Percentiles rank a stretch among this genome's conserved stretches.
phyloP scores from a whole-genome alignment of 2,888 invertebrate genomes.

The Tenthredo scrophulariae region DNA sequence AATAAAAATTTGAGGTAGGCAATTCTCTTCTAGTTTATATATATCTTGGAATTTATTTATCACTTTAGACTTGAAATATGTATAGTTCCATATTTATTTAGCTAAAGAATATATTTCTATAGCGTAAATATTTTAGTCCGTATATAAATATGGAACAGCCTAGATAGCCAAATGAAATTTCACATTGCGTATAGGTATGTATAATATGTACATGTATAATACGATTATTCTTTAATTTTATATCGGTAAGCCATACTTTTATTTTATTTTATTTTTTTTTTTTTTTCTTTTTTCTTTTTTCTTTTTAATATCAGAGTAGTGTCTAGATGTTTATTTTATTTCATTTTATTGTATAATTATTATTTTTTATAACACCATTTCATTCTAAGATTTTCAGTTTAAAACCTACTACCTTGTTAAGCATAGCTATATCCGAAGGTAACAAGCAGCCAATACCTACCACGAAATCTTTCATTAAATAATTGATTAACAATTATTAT shows the following conservation, averaged over 20 bases:
- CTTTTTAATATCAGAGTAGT: background rate
- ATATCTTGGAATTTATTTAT: conserved; percentile 49
- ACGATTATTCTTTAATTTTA: conserved; percentile 34
- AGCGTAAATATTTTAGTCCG: background rate
- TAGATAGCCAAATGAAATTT: conserved; percentile 53
- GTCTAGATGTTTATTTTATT: background rate
- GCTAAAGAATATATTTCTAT: conserved; percentile 2
- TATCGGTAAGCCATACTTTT: conserved; percentile 14
- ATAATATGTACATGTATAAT: background rate
- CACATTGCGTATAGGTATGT: conserved; percentile 37
- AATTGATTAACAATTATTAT: conserved; percentile 49
- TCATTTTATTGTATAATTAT: background rate
- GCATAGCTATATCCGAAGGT: background rate
- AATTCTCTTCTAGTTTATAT: conserved; percentile 23
- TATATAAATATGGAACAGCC: conserved; percentile 50
- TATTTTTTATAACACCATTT: conserved; percentile 20
- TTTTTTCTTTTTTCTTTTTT: no score
- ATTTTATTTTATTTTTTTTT: no score
- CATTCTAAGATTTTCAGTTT: conserved; percentile 15
- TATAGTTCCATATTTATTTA: conserved; percentile 52
- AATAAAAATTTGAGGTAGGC: conserved; percentile 50
- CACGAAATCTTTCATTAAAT: conserved; percentile 18
- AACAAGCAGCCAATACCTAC: background rate
- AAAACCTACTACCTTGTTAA: background rate
- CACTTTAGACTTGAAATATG: conserved; percentile 36